These are phyloP conservation scores for Zootermopsis nevadensis DNA, from an alignment of 2,888 invertebrate genomes.

Conservation along the genomic window DNA sequence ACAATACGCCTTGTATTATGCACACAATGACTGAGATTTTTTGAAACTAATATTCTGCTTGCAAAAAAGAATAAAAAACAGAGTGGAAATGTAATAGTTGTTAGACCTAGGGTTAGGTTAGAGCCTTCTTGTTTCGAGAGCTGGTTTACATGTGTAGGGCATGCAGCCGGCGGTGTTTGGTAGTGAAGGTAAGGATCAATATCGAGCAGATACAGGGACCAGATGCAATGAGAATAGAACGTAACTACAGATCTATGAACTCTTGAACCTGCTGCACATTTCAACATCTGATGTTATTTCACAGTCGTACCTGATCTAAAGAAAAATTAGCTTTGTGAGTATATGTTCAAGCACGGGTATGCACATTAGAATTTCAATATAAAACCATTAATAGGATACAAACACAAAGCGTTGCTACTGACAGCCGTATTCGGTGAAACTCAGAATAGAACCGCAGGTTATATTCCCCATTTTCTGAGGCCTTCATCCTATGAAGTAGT, in stretches of 20 bases:
- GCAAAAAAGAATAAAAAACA: no score
- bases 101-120: no score
- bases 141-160: no score
- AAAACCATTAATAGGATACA: background rate
- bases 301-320: background rate
- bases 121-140: no score
- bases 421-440: background rate
- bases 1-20: no score
- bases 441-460: background rate
- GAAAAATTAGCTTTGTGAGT: background rate
- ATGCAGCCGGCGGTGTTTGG: no score
- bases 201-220: background rate
- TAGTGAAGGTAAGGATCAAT: background rate
- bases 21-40: no score
- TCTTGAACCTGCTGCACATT: background rate
- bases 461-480: background rate
- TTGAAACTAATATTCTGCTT: no score
- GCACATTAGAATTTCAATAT: background rate
- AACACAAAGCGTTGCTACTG: background rate
- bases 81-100: no score
- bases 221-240: background rate
- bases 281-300: background rate
- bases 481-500: background rate
- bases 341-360: background rate
- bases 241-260: background rate